Evolutionary conservation across 2,888 invertebrate genomes (phyloP), one percentile per base, ranked within the genome.

Genomic region (Eupithecia exiguata): DNA sequence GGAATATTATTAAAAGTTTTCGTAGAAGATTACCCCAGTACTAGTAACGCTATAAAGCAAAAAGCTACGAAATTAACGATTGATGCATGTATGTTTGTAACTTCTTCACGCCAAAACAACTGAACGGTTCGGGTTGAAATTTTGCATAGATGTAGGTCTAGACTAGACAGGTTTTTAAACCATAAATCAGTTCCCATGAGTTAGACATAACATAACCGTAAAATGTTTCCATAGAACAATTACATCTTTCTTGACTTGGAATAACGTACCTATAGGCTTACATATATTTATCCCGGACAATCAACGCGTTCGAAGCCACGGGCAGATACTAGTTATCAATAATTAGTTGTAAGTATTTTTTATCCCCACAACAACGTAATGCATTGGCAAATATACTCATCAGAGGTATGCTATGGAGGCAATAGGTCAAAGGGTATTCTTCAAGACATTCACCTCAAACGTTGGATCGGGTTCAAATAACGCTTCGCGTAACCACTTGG

Each of bases 401-500:
- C 61, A 61, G 14, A 30, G 68, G 49, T 70, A 38, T n/a, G 9
- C 1, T n/a, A n/a, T n/a, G n/a, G n/a, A n/a, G n/a, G 70, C 66
- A 49, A 70, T 61, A 70, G 75, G 70, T 72, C 70, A 70, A 63
- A 66, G 40, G 63, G 21, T 18, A 67, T 16, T 46, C 30, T n/a
- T 61, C 69, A 10, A 72, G 63, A 65, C 70, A 72, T 72, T 75
- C 70, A 75, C 72, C 75, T 75, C 69, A 61, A 21, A 62, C 67
- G 67, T 72, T 67, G 69, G 46, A 38, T 62, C 16, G 70, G 58
- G 75, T 70, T 75, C 75, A 70, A 72, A 70, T 65, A 70, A 72
- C 70, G 3, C 30, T 65, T 62, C 72, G 67, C 36, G 69, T 72
- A 69, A 70, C 68, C 61, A 70, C 68, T 75, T 75, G 43, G 61